Base-by-base conservation (phyloP, 2,797 vertebrate species). In the Chelon auratus region DNA sequence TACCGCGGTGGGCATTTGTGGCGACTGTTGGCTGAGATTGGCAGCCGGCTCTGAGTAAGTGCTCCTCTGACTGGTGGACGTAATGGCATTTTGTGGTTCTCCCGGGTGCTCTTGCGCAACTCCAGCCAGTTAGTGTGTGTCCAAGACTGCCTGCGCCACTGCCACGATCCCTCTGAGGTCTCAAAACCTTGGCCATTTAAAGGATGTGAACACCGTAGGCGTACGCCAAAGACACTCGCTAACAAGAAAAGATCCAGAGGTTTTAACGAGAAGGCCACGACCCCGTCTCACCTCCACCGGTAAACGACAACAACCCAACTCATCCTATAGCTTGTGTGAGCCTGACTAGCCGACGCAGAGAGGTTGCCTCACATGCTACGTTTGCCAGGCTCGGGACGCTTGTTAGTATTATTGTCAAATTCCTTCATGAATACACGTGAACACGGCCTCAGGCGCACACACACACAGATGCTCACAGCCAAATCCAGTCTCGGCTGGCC, bases 201-300 rank as follows among this genome's bases (percentile, higher is more conserved):
- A 33, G 24, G 30, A 33, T 33, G 30, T 33, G 30, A 8, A 33
- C 30, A 33, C 30, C 39, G 12, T 13, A 13, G 1, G 17, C 39
- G 12, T 13, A 13, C 10, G 17, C 45, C 3, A 8, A 10, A 48
- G 57, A 64, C 58, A 13, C 68, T 15, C 62, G 22, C 81, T 86
- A 84, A 86, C 81, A 72, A 86, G 78, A 77, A 69, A 77, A 73
- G 81, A 47, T 58, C 22, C 22, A 36, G 59, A 63, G 62, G 67
- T 66, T 88, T 90, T 90, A 87, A 87, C 86, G 90, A 86, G 87
- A 71, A 71, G 82, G 81, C 76, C 74, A 12, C 14, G 18, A 55
- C 81, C 62, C 22, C 11, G n/a, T 70, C 62, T 81, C 66, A 82
- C 86, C 87, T 84, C 73, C 1, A 18, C 68, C 59, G 77, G 59